phyloP scores from a whole-genome alignment of 2,888 invertebrate genomes.

The Terebella lapidaria region DNA sequence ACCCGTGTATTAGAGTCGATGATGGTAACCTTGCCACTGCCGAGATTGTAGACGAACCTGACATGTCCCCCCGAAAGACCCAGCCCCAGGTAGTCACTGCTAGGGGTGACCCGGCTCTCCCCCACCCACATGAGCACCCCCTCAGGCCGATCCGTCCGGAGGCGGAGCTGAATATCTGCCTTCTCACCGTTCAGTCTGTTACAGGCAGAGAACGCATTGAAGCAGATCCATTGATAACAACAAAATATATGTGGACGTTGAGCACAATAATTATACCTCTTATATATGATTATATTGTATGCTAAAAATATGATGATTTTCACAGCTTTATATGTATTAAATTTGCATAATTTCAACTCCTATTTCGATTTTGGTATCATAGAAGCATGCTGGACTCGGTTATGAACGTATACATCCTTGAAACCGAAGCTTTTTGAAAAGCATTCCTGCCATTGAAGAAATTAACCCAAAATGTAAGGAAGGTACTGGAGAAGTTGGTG shows the following conservation, averaged over 20 bases:
- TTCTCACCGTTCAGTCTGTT: conserved; percentile 20
- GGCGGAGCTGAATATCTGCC: conserved; percentile 76
- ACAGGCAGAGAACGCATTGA: neutral
- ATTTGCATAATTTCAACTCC: too few relatives aligned
- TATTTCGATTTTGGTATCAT: too few relatives aligned
- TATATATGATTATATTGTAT: too few relatives aligned
- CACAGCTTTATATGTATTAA: too few relatives aligned
- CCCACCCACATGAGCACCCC: conserved; percentile 85
- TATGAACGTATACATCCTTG: too few relatives aligned
- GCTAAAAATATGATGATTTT: too few relatives aligned
- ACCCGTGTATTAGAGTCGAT: conserved; percentile 79
- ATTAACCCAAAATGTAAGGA: too few relatives aligned
- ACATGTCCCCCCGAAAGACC: conserved; percentile 76
- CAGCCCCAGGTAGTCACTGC: conserved; percentile 72
- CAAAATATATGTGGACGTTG: neutral
- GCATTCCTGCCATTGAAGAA: too few relatives aligned
- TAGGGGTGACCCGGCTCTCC: conserved; percentile 57
- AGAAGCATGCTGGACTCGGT: too few relatives aligned
- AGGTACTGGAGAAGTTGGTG: too few relatives aligned
- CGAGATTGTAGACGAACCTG: conserved; percentile 63
- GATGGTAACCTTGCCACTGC: conserved; percentile 79
- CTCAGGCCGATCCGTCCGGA: conserved; percentile 67
- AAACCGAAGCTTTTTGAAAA: too few relatives aligned
- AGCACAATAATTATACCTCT: neutral
- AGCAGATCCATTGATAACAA: neutral